Evolutionary conservation across 2,797 vertebrate species (phyloP).

Genomic region (Schizopygopsis malacanthus): DNA sequence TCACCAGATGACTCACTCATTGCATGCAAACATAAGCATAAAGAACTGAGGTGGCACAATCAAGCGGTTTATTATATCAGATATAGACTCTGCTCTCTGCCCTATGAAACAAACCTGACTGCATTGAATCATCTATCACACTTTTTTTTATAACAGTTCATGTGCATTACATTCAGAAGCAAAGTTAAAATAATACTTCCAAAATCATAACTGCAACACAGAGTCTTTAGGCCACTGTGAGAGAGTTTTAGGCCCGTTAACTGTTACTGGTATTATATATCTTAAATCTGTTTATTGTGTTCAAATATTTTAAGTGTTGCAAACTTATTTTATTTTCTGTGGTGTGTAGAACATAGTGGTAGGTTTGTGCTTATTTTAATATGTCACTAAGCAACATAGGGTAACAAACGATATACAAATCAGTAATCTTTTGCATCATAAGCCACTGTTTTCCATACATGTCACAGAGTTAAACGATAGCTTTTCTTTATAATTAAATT

Average conservation of each 20-base stretch:
- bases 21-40: neutral
- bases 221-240: neutral
- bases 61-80: neutral
- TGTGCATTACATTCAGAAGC: neutral
- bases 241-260: too few species aligned
- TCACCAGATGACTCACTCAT: conserved; percentile 14
- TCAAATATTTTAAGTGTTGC: neutral
- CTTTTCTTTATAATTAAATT: neutral
- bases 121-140: neutral
- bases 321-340: neutral
- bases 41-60: neutral
- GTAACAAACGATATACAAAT: neutral
- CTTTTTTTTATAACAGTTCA: neutral
- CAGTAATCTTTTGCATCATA: conserved; percentile 22
- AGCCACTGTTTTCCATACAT: neutral
- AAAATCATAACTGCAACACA: neutral
- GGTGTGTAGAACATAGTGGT: neutral
- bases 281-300: neutral
- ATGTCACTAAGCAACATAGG: neutral
- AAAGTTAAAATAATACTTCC: neutral
- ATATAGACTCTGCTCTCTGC: conserved; percentile 3
- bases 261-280: neutral
- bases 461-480: neutral
- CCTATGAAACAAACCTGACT: neutral
- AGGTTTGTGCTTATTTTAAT: neutral